These are phyloP conservation scores for Iguana delicatissima DNA, from an alignment of 2,797 vertebrate genomes.

Conservation along the genomic window DNA sequence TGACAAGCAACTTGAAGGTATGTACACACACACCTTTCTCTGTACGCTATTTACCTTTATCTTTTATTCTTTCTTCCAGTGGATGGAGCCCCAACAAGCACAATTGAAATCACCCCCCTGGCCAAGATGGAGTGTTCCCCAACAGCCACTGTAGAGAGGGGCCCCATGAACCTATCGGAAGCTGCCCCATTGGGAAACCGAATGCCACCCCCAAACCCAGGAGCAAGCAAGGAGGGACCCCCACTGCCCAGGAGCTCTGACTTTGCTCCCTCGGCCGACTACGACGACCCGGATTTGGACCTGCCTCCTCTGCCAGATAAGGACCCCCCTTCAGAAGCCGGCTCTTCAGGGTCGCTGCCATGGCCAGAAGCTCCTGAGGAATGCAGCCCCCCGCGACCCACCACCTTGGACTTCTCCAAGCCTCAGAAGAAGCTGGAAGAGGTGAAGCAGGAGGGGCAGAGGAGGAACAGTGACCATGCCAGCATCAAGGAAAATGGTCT, in stretches of 20 bases:
- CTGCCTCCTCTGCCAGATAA: neutral
- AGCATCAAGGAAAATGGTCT: slow-evolving; percentile 78
- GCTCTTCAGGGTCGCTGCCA: neutral
- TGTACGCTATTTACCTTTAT: neutral
- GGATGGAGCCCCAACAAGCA: neutral
- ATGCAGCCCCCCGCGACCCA: slow-evolving; percentile 32
- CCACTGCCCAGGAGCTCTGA: accelerated
- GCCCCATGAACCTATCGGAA: neutral
- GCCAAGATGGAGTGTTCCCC: neutral
- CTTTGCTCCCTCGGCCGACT: slow-evolving; percentile 51
- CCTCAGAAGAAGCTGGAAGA: slow-evolving; percentile 61
- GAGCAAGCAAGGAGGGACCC: accelerated
- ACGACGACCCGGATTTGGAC: accelerated
- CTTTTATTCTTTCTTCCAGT: slow-evolving; percentile 33
- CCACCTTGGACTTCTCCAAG: slow-evolving; percentile 59
- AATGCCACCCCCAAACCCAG: accelerated
- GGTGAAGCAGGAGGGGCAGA: slow-evolving; percentile 67
- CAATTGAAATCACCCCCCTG: neutral
- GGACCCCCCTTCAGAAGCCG: neutral
- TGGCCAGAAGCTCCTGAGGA: slow-evolving; percentile 66
- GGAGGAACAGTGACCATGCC: slow-evolving; percentile 62
- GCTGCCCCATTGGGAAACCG: accelerated
- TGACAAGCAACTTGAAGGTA: too few species aligned
- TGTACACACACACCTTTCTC: too few species aligned
- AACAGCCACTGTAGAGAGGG: neutral